A percentile compares a stretch with the other conserved stretches of the same genome.
These are phyloP conservation scores for Lithophane leautieri DNA, from an alignment of 2,888 invertebrate species.

Conservation along the genomic window DNA sequence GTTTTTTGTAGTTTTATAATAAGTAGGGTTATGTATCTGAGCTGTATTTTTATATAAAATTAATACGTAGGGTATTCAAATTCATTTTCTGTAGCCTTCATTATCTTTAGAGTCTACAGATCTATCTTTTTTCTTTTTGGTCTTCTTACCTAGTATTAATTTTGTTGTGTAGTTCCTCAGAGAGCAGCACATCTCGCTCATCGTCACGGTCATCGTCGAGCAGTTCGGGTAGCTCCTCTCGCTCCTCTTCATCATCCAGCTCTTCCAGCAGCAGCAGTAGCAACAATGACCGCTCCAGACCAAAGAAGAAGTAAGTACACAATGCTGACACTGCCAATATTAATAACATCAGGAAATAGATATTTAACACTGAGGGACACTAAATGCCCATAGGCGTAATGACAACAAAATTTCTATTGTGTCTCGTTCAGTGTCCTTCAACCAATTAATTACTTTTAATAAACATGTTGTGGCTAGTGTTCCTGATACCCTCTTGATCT, in stretches of 20 bases:
- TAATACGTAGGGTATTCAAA: background rate
- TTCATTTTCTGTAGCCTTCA: background rate
- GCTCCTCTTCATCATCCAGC: constrained; percentile 91
- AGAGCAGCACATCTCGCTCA: constrained; percentile 95
- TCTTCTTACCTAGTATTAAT: background rate
- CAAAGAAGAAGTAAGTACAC: constrained; percentile 91
- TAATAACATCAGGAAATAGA: background rate
- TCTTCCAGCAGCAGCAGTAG: constrained; percentile 92
- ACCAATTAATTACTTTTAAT: background rate
- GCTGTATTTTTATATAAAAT: background rate
- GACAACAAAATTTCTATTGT: too few relatives aligned
- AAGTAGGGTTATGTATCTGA: constrained; percentile 44
- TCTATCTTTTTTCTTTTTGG: background rate
- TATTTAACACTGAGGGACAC: background rate
- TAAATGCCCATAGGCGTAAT: too few relatives aligned
- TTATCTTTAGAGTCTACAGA: background rate
- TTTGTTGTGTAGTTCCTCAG: constrained; percentile 92
- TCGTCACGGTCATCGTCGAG: constrained; percentile 95
- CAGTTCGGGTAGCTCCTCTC: constrained; percentile 91
- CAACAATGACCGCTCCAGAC: constrained; percentile 91
- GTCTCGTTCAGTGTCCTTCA: too few relatives aligned
- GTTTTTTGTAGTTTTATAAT: background rate
- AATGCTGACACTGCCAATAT: background rate
- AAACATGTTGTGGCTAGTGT: background rate
- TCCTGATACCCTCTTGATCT: background rate